Evolutionary conservation across 2,888 invertebrate genomes (phyloP).

Genomic region (Neoscelio sp.): DNA sequence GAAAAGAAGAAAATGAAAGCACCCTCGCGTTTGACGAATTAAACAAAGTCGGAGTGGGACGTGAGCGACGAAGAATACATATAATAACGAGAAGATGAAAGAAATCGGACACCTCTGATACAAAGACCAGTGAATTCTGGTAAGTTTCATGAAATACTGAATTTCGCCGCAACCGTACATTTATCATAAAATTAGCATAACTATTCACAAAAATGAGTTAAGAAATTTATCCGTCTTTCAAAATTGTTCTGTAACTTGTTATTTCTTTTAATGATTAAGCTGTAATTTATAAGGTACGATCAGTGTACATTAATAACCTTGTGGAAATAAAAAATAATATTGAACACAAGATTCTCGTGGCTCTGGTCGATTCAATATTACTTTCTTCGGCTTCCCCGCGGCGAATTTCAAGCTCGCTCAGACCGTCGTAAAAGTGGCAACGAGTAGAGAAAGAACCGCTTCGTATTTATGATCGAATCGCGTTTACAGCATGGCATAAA

Average conservation of each 20-base stretch:
- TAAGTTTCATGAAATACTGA: not conserved
- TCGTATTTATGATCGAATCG: conserved; percentile 69
- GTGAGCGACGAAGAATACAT: conserved; percentile 33
- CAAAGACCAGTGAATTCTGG: conserved; percentile 15
- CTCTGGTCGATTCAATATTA: conserved; percentile 33
- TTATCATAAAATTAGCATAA: conserved; percentile 11
- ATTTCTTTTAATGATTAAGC: no score
- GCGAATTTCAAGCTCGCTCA: conserved; percentile 57
- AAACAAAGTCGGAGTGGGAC: conserved; percentile 49
- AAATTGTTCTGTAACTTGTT: no score
- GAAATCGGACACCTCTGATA: conserved; percentile 61
- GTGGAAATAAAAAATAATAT: conserved; percentile 4
- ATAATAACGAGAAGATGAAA: conserved; percentile 61
- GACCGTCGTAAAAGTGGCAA: conserved; percentile 69
- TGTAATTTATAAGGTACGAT: not conserved
- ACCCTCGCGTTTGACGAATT: conserved; percentile 58
- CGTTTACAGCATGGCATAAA: conserved; percentile 67
- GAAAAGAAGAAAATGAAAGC: conserved; percentile 50
- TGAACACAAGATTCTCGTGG: conserved; percentile 14
- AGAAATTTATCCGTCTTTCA: no score
- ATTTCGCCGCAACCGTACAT: conserved; percentile 7
- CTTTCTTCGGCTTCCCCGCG: conserved; percentile 52
- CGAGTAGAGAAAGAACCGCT: conserved; percentile 64
- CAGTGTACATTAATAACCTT: conserved; percentile 3
- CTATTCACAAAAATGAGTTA: no score